These are phyloP conservation scores for Sicus ferrugineus DNA, from an alignment of 2,888 invertebrate genomes.

Conservation along the genomic window DNA sequence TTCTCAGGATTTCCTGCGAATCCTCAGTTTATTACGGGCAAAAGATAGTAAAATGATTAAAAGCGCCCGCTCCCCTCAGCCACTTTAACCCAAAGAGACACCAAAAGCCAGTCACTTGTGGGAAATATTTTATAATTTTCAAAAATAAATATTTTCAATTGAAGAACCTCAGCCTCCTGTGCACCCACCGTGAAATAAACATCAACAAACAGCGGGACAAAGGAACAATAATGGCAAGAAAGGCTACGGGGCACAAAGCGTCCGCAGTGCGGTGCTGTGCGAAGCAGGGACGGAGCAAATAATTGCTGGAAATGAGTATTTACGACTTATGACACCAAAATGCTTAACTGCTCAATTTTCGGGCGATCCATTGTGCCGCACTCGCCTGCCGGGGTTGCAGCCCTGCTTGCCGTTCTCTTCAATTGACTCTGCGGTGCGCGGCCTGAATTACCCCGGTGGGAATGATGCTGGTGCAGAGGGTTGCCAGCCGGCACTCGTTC, in stretches of 20 bases:
- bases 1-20: constrained; percentile 12
- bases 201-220: constrained; percentile 41
- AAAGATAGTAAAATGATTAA: constrained; percentile 14
- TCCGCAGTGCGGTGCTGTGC: neutral
- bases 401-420: constrained; percentile 21
- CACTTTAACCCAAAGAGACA: neutral
- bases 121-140: constrained; percentile 42
- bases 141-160: constrained; percentile 32
- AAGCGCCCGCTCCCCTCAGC: neutral
- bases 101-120: constrained; percentile 36
- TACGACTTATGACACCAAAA: constrained; percentile 63
- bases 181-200: constrained; percentile 46
- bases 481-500: constrained; percentile 1
- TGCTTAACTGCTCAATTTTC: constrained; percentile 61
- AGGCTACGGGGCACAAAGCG: neutral
- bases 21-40: neutral
- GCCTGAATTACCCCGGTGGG: constrained; percentile 62
- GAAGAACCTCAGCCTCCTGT: constrained; percentile 37
- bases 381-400: constrained; percentile 37
- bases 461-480: constrained; percentile 46
- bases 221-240: neutral
- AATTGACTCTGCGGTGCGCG: constrained; percentile 50
- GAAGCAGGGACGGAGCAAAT: constrained; percentile 46
- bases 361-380: constrained; percentile 36
- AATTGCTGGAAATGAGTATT: constrained; percentile 51